Conservation (phyloP, 2,113 vertebrate species). For the Dicerorhinus sumatrensis region DNA sequence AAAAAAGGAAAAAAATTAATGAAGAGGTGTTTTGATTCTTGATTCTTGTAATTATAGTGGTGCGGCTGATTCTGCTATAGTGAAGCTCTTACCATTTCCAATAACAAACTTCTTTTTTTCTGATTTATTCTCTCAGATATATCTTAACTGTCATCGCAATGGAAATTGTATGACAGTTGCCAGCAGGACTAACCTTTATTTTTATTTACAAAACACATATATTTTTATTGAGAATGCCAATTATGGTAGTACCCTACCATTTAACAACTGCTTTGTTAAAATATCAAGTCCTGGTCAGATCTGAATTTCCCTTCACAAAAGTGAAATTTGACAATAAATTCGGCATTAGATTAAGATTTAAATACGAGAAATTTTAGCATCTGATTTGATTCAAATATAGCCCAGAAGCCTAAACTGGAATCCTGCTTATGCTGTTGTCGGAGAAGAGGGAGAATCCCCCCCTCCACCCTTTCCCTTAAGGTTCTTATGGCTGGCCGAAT, state of each 20-base stretch:
- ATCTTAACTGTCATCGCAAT: not conserved
- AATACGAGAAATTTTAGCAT: not conserved
- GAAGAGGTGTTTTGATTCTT: slow-evolving; percentile 64
- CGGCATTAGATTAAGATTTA: not conserved
- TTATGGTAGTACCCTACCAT: not conserved
- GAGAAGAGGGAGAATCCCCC: too few relatives aligned
- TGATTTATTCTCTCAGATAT: not conserved
- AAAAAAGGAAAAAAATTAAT: slow-evolving; percentile 51
- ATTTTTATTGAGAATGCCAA: slow-evolving; percentile 42
- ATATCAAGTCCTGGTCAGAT: not conserved
- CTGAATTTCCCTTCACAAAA: slow-evolving; percentile 41
- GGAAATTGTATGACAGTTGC: not conserved
- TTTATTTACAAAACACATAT: not conserved
- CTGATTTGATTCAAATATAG: not conserved
- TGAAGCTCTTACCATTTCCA: not conserved
- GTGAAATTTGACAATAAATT: not conserved
- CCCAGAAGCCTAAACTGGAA: not conserved
- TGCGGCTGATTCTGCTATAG: not conserved
- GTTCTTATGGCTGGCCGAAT: too few relatives aligned
- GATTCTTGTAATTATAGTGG: slow-evolving; percentile 60
- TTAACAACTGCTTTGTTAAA: slow-evolving; percentile 19
- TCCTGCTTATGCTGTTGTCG: not conserved
- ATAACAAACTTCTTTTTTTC: not conserved
- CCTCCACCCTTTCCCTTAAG: too few relatives aligned
- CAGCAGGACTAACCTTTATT: slow-evolving; percentile 7